Base-by-base conservation (phyloP, 2,888 invertebrate species). In the Dryobotodes eremita region DNA sequence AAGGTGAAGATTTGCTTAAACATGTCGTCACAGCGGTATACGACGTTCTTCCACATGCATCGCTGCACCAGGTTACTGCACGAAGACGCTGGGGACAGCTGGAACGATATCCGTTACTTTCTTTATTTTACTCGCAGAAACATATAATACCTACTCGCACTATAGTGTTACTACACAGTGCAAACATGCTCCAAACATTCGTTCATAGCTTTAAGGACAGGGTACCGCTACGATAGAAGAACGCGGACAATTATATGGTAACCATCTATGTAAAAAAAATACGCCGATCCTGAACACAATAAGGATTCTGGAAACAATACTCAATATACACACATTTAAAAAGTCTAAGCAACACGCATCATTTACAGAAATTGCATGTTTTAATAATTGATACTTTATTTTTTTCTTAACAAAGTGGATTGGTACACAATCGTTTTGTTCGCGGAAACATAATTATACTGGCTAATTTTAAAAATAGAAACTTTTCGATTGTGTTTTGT, bases 1-100 rank as follows among this genome's bases (percentile, higher is more conserved):
- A 96, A 87, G 0, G 97, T 96, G 75, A 96, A 94, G 0, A 97
- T 92, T 61, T 93, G 94, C 70, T 95, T 93, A 86, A 98, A 97
- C 1, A 97, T 88, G 42, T 95, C 91, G 2, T 95, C 94, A 84
- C 98, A 98, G 3, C 95, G 94, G 31, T 94, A 95, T 2, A 94
- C 88, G 0, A 92, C 92, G 26, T 97, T 97, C 88, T 97, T 97
- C 98, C 98, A 98, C 92, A 96, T 97, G 86, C 98, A 98, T 0
- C 94, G 92, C 78, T 96, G 89, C 8, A 98, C 84, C 23, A 97
- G 91, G 1, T 95, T 92, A 46, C 92, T 93, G 86, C 98, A 98
- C 2, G 95, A 91, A 0, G 90, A 71, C 2, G 93, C 93, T 36
- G 97, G 97, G 0, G 97, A 94, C 1, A 97, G 83, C 97, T 97